Percentiles rank a stretch among this genome's conserved stretches.
phyloP scores from a whole-genome alignment of 2,888 invertebrate species.

The Ditylenchus weischeri region DNA sequence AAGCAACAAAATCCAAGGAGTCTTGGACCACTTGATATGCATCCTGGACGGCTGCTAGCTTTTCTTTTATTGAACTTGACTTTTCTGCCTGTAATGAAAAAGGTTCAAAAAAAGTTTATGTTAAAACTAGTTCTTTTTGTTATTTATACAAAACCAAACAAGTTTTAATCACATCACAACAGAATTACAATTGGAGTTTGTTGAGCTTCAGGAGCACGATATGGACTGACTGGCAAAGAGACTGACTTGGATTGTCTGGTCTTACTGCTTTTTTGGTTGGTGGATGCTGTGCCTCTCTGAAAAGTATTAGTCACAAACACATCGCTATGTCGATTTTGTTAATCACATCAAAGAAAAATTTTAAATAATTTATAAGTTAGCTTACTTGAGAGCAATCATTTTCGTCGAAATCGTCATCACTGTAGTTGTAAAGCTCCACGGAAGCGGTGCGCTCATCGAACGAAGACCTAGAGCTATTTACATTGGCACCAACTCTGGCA shows the following conservation, averaged over 20 bases:
- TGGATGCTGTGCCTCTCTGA: background rate
- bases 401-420: slow-evolving; percentile 6
- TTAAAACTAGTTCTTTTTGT: too few species aligned
- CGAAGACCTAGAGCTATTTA: background rate
- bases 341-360: background rate
- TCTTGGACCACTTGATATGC: slow-evolving; percentile 95
- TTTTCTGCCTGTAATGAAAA: background rate
- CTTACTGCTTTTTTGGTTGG: background rate
- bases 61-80: slow-evolving; percentile 75
- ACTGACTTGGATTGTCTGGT: slow-evolving; percentile 1
- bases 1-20: slow-evolving; percentile 85
- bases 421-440: background rate
- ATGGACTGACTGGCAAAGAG: slow-evolving; percentile 1
- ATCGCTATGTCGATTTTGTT: background rate
- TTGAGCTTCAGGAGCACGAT: too few species aligned
- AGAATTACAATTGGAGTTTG: too few species aligned
- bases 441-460: background rate
- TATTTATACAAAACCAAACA: too few species aligned
- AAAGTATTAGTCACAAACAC: background rate
- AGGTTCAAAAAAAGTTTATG: background rate
- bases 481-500: background rate
- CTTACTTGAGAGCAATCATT: slow-evolving; percentile 1
- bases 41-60: slow-evolving; percentile 90
- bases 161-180: too few species aligned
- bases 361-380: background rate